A percentile compares a stretch with the other conserved stretches of the same genome.
Conservation (phyloP, 2,113 vertebrate genomes). For the Psittacus erithacus region DNA sequence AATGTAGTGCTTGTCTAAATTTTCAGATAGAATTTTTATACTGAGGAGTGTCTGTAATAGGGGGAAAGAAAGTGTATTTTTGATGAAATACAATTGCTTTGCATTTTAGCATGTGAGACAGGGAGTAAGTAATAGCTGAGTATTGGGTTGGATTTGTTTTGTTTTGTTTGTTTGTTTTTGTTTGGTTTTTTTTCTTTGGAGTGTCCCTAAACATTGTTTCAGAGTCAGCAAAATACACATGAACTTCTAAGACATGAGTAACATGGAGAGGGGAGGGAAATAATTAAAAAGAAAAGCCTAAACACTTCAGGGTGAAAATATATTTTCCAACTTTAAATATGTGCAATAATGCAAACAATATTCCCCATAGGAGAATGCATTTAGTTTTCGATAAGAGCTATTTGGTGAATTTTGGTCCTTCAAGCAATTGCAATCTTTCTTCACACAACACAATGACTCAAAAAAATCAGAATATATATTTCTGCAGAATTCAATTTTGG, state of each 20-base stretch:
- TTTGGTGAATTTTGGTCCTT: neutral
- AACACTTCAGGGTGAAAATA: neutral
- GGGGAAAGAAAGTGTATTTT: neutral
- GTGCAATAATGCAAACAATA: neutral
- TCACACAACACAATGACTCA: neutral
- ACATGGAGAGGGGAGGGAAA: neutral
- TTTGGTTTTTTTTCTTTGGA: neutral
- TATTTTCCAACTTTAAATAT: neutral
- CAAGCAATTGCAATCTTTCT: neutral
- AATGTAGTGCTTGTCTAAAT: slow-evolving; percentile 53
- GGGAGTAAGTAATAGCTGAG: neutral
- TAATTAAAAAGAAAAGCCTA: neutral
- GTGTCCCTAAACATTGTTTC: neutral
- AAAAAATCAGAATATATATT: neutral
- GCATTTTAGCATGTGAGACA: neutral
- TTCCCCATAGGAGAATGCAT: neutral
- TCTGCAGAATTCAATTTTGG: neutral
- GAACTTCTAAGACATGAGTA: neutral
- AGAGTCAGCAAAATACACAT: slow-evolving; percentile 10
- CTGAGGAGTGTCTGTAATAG: neutral
- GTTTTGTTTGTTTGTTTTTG: neutral
- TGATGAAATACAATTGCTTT: neutral
- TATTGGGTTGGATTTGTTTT: neutral
- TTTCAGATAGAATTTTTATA: slow-evolving; percentile 28
- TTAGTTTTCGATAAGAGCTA: neutral